Base-by-base conservation (phyloP, 2,888 invertebrate genomes). In the Lepetodrilus schrolli region DNA sequence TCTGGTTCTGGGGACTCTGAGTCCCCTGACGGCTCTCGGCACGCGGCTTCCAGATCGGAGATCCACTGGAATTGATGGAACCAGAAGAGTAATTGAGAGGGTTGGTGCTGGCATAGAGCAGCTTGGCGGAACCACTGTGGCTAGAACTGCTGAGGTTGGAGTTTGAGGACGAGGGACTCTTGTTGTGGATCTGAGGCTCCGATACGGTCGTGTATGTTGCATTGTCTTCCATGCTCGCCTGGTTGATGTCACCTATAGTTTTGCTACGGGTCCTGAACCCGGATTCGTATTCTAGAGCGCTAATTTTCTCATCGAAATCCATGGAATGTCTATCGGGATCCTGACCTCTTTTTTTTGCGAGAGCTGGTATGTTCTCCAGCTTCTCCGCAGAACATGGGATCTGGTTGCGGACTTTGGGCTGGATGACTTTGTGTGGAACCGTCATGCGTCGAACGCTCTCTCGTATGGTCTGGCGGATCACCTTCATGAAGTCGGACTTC, bases 361-460 rank as follows among this genome's bases (percentile, higher is more conserved):
- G 68, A 8, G 26, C 23, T n/a, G 72, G 72, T 30, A 65, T 26
- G 17, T n/a, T 65, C 30, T 65, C 43, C 4, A 66, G 72, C 48
- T 47, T 66, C 36, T 58, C 38, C 20, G 72, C 38, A 30, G 47
- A 47, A 26, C 43, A 38, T 70, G 76, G 37, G 72, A 51, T 38
- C 72, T 17, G 10, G 73, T 66, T 48, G 20, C 37, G 34, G 66
- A 66, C 72, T 77, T 78, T 7, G 70, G 73, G 51, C 74, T 77
- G 70, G 73, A 75, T 43, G 51, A 68, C 74, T 38, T 74, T 75
- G 30, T 78, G 65, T 23, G 97, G 97, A 91, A 98, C 94, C 87
- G 96, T 95, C 98, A 98, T 98, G 91, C 97, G 97, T 85, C 97
- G 94, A 51, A 98, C 98, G 76, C 97, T 97, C 92, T 98, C 98